phyloP scores from a whole-genome alignment of 64 coral and sea anemone species.

The Montipora capricornis region DNA sequence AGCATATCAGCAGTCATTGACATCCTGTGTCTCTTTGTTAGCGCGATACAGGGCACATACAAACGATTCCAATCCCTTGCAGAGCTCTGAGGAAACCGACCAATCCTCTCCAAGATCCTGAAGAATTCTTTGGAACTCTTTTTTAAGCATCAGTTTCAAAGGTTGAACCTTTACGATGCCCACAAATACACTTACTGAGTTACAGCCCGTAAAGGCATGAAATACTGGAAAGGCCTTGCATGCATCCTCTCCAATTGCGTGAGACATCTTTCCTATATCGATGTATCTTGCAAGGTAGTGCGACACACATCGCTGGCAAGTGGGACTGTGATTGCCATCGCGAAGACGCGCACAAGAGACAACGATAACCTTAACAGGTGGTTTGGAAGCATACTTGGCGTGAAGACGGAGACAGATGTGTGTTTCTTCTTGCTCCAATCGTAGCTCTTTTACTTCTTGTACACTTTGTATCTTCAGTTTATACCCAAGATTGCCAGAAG shows the following conservation, averaged over 20 bases:
- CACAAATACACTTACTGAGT: conserved; percentile 39
- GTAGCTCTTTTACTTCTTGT: conserved; percentile 9
- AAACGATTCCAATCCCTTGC: background rate
- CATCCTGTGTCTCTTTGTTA: background rate
- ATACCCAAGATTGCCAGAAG: conserved; percentile 23
- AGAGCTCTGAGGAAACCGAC: background rate
- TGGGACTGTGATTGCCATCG: background rate
- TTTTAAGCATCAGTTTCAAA: background rate
- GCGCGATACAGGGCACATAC: conserved; percentile 5
- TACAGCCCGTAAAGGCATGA: conserved; percentile 47
- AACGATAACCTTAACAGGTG: background rate
- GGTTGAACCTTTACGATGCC: conserved; percentile 28
- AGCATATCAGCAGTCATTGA: background rate
- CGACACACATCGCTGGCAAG: conserved; percentile 16
- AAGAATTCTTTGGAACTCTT: background rate
- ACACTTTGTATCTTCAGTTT: background rate
- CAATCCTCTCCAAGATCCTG: background rate
- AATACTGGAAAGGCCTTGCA: conserved; percentile 13
- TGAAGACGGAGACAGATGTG: conserved; percentile 20
- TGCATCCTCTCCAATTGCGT: background rate
- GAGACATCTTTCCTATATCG: conserved; percentile 22
- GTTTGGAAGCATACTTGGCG: background rate
- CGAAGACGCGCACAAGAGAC: background rate
- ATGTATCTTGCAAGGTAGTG: conserved; percentile 1
- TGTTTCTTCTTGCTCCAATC: background rate